Conservation (phyloP, 2,888 invertebrate genomes). For the Mesorhabditis spiculigera region DNA sequence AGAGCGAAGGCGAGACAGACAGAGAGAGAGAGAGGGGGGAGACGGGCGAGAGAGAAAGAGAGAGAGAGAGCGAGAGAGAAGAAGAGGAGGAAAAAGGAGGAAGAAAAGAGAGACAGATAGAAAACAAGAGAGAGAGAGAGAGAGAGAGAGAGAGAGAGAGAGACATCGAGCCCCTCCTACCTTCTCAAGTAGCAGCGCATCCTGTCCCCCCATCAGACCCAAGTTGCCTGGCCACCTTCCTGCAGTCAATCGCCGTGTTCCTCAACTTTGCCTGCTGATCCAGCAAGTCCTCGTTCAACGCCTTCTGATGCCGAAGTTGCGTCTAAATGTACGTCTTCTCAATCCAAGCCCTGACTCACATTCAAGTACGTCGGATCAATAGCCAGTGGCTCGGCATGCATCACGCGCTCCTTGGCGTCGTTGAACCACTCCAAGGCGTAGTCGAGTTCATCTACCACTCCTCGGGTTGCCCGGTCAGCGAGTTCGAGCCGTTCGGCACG, state of each 20-base stretch:
- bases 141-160: no score
- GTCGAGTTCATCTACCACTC: slow-evolving; percentile 75
- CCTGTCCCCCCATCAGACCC: slow-evolving; percentile 65
- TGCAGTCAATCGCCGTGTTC: slow-evolving; percentile 85
- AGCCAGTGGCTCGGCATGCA: slow-evolving; percentile 82
- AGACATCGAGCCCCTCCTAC: slow-evolving; percentile 6
- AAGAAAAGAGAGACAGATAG: no score
- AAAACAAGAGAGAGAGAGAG: no score
- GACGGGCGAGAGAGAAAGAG: no score
- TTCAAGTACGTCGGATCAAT: slow-evolving; percentile 81
- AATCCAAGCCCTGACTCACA: slow-evolving; percentile 50
- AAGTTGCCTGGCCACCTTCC: slow-evolving; percentile 70
- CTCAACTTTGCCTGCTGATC: slow-evolving; percentile 81
- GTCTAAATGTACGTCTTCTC: slow-evolving; percentile 3
- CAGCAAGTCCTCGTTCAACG: slow-evolving; percentile 86
- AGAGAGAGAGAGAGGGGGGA: no score
- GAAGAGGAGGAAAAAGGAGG: no score
- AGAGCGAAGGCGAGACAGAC: no score
- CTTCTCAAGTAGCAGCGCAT: slow-evolving; percentile 17
- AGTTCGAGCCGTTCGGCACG: slow-evolving; percentile 86
- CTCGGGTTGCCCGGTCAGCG: slow-evolving; percentile 63
- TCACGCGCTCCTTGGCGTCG: slow-evolving; percentile 76
- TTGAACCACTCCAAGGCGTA: slow-evolving; percentile 94
- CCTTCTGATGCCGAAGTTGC: slow-evolving; percentile 84
- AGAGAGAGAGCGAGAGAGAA: no score